Evolutionary conservation across 2,797 vertebrate species (phyloP).

Genomic region (Picus viridis): DNA sequence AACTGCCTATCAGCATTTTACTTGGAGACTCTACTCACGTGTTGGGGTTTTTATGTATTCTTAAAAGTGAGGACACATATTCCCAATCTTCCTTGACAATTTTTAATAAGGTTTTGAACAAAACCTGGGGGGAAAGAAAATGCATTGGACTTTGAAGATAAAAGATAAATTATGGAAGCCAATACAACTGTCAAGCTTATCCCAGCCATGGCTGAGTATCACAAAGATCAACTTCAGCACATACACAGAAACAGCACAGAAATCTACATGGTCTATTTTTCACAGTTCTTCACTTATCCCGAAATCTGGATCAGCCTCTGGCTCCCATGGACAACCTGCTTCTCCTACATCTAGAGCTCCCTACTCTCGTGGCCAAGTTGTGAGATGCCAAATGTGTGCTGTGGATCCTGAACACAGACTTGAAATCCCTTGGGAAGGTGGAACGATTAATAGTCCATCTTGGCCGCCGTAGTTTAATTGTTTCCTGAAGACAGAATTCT

Average conservation of each 20-base stretch:
- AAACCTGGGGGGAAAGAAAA: not conserved
- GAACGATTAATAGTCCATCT: not conserved
- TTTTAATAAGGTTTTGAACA: not conserved
- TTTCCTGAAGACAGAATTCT: not conserved
- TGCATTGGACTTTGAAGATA: not conserved
- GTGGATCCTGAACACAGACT: not conserved
- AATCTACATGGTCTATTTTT: not conserved
- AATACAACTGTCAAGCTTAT: not conserved
- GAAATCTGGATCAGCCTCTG: not conserved
- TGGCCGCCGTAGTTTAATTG: not conserved
- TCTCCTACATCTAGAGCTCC: not conserved
- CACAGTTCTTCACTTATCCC: not conserved
- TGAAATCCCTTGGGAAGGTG: not conserved
- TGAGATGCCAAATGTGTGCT: not conserved
- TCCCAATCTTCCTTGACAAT: not conserved
- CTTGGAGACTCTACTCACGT: not conserved
- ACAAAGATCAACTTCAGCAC: not conserved
- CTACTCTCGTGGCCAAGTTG: not conserved
- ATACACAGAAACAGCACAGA: not conserved
- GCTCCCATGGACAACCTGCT: accelerated
- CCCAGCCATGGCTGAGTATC: not conserved
- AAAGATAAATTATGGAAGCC: not conserved
- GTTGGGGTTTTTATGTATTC: not conserved
- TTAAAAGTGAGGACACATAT: not conserved
- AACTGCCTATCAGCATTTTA: not conserved